Evolutionary conservation across 2,888 invertebrate species (phyloP).

Genomic region (Caradrina clavipalpis): DNA sequence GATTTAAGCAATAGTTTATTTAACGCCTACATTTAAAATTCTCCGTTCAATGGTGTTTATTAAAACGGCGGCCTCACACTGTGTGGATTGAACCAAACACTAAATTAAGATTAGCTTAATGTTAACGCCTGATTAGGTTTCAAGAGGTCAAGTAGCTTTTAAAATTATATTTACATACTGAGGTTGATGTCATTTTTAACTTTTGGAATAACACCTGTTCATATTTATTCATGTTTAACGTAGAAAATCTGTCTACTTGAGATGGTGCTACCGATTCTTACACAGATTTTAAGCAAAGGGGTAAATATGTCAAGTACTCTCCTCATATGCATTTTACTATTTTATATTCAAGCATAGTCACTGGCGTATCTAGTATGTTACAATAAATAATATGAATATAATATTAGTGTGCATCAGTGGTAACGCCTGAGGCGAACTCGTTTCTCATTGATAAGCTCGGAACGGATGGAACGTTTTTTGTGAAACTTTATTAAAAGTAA

Average conservation of each 20-base stretch:
- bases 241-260: neutral
- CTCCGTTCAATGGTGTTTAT: slow-evolving; percentile 51
- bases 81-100: slow-evolving; percentile 28
- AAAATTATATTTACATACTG: slow-evolving; percentile 5
- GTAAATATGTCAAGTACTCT: neutral
- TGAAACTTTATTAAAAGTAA: slow-evolving; percentile 60
- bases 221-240: too few relatives aligned
- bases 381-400: slow-evolving; percentile 23
- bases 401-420: slow-evolving; percentile 29
- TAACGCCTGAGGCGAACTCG: slow-evolving; percentile 46
- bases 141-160: slow-evolving; percentile 19
- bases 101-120: slow-evolving; percentile 29
- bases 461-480: slow-evolving; percentile 54
- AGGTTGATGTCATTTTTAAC: neutral
- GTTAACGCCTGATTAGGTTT: slow-evolving; percentile 13
- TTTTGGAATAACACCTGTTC: neutral
- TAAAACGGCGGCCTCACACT: slow-evolving; percentile 43
- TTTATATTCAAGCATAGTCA: neutral
- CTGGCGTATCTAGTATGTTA: neutral
- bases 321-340: neutral
- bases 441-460: slow-evolving; percentile 57
- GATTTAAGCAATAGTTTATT: slow-evolving; percentile 52
- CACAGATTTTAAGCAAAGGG: neutral
- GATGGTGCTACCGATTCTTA: neutral
- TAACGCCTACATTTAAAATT: slow-evolving; percentile 60